phyloP scores from a whole-genome alignment of 92 coral and sea anemone genomes.

The Umimayanthus kanabou region DNA sequence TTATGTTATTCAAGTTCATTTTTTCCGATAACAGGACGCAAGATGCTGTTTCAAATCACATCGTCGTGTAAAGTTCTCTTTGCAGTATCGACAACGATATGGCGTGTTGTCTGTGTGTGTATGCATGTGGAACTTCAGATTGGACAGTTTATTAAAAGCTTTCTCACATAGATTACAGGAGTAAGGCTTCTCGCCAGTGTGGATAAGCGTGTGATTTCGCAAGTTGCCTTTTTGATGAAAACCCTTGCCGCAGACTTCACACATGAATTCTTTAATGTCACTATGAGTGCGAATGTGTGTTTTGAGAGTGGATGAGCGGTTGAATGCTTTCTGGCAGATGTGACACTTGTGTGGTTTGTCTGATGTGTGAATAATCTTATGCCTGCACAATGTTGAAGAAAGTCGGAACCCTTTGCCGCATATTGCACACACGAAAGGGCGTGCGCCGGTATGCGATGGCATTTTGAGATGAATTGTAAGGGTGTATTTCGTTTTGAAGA shows the following conservation, averaged over 20 bases:
- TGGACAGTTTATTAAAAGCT: conserved; percentile 97
- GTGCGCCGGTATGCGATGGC: conserved; percentile 99
- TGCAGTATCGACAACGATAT: conserved; percentile 92
- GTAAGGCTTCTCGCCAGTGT: conserved; percentile 98
- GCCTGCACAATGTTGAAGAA: conserved; percentile 96
- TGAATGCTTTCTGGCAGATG: conserved; percentile 96
- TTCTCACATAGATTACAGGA: conserved; percentile 89
- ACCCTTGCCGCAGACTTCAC: conserved; percentile 93
- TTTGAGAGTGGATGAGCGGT: conserved; percentile 98
- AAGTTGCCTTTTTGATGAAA: conserved; percentile 99
- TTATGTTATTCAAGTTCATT: not conserved
- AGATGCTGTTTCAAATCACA: conserved; percentile 94
- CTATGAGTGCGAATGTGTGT: conserved; percentile 98
- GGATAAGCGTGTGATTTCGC: conserved; percentile 94
- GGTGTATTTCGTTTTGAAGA: conserved; percentile 97
- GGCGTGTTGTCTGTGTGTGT: conserved; percentile 98
- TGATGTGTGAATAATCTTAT: conserved; percentile 95
- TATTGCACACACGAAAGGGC: conserved; percentile 97
- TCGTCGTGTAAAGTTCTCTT: conserved; percentile 84
- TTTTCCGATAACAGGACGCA: conserved; percentile 50
- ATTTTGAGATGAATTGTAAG: conserved; percentile 95
- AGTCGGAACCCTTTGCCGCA: conserved; percentile 99
- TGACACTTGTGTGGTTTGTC: conserved; percentile 96
- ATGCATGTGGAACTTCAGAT: conserved; percentile 94
- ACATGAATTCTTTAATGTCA: conserved; percentile 84